A percentile compares a stretch with the other conserved stretches of the same genome.
phyloP scores from a whole-genome alignment of 2,888 invertebrate species.

The Ophioninae sp. region DNA sequence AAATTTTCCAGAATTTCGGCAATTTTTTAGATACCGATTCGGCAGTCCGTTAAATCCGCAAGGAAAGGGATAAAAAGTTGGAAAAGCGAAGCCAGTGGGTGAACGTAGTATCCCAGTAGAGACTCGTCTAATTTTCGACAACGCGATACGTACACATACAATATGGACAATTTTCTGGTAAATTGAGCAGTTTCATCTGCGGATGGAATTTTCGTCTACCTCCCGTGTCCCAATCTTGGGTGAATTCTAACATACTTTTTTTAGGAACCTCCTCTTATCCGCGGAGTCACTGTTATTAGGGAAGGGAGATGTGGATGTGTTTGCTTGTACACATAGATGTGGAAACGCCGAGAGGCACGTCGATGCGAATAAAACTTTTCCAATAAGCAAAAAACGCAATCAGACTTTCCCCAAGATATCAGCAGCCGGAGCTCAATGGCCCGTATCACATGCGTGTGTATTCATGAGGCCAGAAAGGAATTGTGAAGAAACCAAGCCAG shows the following conservation, averaged over 20 bases:
- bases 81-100: conserved; percentile 4
- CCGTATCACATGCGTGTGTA: conserved; percentile 65
- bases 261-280: conserved; percentile 9
- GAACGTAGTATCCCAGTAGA: conserved; percentile 4
- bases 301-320: neutral
- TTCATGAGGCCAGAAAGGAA: conserved; percentile 41
- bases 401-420: conserved; percentile 73
- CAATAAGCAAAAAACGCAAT: conserved; percentile 76
- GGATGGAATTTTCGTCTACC: conserved; percentile 71
- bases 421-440: conserved; percentile 71
- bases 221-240: conserved; percentile 40
- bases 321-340: neutral
- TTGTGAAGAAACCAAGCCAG: conserved; percentile 50
- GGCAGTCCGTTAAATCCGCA: neutral
- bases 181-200: conserved; percentile 73
- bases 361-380: conserved; percentile 72
- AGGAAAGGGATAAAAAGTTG: neutral
- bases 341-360: conserved; percentile 36
- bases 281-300: neutral
- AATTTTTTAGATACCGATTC: neutral
- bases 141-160: conserved; percentile 37
- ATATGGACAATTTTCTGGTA: conserved; percentile 76
- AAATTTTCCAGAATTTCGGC: neutral
- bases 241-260: conserved; percentile 42
- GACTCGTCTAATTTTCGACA: conserved; percentile 36